These are phyloP conservation scores for Acrocyrtus sp. DNA, from an alignment of 2,888 invertebrate species.

Conservation along the genomic window DNA sequence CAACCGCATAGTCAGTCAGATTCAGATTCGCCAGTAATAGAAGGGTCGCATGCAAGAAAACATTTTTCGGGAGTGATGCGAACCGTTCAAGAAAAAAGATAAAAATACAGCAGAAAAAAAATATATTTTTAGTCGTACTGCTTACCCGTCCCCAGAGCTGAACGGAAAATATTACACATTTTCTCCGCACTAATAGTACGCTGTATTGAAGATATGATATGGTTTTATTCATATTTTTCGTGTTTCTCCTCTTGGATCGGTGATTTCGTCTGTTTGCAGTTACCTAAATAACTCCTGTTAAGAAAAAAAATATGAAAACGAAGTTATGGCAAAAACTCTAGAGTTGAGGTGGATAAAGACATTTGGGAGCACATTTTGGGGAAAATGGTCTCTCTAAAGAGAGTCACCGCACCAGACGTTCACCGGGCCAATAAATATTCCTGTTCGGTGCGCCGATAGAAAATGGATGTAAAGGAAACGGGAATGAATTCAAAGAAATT, in stretches of 20 bases:
- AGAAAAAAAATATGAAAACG: too few relatives aligned
- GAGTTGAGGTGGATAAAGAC: not conserved
- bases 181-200: too few relatives aligned
- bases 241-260: too few relatives aligned
- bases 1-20: too few relatives aligned
- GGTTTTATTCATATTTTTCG: not conserved
- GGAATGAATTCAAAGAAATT: not conserved
- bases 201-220: not conserved
- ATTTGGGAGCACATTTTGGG: not conserved
- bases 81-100: too few relatives aligned
- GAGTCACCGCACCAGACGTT: too few relatives aligned
- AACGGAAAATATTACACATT: not conserved
- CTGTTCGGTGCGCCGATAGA: not conserved
- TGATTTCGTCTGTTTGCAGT: not conserved
- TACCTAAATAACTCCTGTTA: not conserved
- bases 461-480: not conserved
- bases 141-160: not conserved
- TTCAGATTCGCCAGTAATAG: not conserved
- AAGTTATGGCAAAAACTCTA: not conserved
- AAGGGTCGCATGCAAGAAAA: not conserved
- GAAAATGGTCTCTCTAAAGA: too few relatives aligned
- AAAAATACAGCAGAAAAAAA: too few relatives aligned
- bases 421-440: too few relatives aligned
- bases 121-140: too few relatives aligned
- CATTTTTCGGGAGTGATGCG: too few relatives aligned